A percentile compares a stretch with the other conserved stretches of the same genome.
Evolutionary conservation across 2,113 vertebrate species (phyloP).

Genomic region (Myanophis thanlyinensis): DNA sequence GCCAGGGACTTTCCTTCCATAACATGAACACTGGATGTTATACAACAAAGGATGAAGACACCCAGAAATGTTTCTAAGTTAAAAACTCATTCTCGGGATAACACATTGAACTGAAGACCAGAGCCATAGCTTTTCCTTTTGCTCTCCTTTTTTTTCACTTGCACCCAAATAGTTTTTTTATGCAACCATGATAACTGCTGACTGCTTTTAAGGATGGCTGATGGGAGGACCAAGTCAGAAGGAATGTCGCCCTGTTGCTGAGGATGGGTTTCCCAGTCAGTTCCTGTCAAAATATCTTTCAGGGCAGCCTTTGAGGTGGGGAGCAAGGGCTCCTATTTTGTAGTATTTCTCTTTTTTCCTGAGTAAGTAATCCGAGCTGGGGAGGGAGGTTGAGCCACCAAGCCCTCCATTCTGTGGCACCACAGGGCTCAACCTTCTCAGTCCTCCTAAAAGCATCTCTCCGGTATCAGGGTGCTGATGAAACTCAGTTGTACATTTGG

Average conservation of each 20-base stretch:
- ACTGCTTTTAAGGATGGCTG: background rate
- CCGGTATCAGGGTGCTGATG: no score
- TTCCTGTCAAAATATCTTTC: background rate
- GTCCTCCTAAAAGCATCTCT: no score
- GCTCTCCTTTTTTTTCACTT: background rate
- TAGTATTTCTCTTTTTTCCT: background rate
- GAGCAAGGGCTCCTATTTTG: background rate
- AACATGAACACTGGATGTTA: rapidly evolving
- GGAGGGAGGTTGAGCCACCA: no score
- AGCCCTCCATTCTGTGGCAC: no score
- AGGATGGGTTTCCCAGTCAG: background rate
- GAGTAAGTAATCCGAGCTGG: no score
- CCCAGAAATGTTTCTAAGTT: constrained; percentile 15
- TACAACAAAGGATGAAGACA: background rate
- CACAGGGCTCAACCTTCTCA: no score
- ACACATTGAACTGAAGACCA: constrained; percentile 13
- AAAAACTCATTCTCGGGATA: constrained; percentile 5
- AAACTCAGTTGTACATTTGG: no score
- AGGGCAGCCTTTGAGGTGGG: background rate
- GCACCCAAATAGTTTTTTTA: no score
- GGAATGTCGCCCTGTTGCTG: background rate
- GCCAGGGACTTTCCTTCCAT: background rate
- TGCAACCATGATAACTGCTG: background rate
- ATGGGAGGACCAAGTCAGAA: background rate
- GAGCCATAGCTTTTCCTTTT: background rate